phyloP scores from a whole-genome alignment of 2,888 invertebrate species.

The Cynaeus angustus region DNA sequence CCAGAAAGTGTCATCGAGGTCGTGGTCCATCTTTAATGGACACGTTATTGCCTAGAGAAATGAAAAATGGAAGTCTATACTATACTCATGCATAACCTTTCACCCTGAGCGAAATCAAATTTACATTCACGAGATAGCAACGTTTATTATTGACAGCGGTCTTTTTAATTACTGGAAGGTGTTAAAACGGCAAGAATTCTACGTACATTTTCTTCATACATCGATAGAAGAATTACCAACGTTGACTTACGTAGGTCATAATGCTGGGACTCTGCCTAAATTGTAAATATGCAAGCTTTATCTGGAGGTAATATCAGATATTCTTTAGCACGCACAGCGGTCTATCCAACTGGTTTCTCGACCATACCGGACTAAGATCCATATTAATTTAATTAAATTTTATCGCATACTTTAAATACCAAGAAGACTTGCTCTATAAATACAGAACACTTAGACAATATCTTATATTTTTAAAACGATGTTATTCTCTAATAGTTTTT shows the following conservation, averaged over 20 bases:
- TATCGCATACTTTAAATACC: slow-evolving; percentile 69
- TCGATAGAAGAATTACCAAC: slow-evolving; percentile 34
- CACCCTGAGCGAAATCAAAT: slow-evolving; percentile 46
- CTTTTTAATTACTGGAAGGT: slow-evolving; percentile 8
- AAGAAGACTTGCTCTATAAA: slow-evolving; percentile 64
- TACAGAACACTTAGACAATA: slow-evolving; percentile 62
- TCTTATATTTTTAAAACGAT: slow-evolving; percentile 50
- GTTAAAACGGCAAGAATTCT: neutral
- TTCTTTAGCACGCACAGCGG: slow-evolving; percentile 63
- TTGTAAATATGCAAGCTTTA: slow-evolving; percentile 65
- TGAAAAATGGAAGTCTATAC: slow-evolving; percentile 52
- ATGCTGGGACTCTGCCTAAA: slow-evolving; percentile 55
- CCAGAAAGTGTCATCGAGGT: slow-evolving; percentile 47
- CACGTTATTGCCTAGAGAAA: slow-evolving; percentile 51
- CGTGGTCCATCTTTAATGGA: slow-evolving; percentile 49
- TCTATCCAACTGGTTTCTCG: slow-evolving; percentile 63
- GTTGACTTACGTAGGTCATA: slow-evolving; percentile 46
- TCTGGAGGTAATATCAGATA: slow-evolving; percentile 63
- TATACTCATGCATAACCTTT: slow-evolving; percentile 50
- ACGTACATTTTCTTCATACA: neutral
- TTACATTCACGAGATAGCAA: slow-evolving; percentile 39
- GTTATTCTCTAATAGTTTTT: slow-evolving; percentile 4
- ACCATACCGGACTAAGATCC: slow-evolving; percentile 60
- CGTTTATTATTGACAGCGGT: slow-evolving; percentile 45
- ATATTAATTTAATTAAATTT: slow-evolving; percentile 71